phyloP scores from a whole-genome alignment of 2,797 vertebrate species.

The Catostomus latipinnis region DNA sequence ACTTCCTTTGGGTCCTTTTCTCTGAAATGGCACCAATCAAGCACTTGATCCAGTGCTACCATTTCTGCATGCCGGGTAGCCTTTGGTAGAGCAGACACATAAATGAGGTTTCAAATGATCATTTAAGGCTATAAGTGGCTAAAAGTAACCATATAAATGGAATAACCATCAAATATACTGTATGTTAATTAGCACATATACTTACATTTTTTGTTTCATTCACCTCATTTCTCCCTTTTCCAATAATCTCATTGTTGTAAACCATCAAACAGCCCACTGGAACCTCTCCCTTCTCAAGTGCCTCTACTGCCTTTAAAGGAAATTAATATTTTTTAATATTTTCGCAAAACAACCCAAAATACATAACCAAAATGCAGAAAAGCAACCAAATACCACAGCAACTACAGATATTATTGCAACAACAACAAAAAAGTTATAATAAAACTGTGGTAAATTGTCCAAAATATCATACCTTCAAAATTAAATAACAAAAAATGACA shows the following conservation, averaged over 20 bases:
- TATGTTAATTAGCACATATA: slow-evolving; percentile 11
- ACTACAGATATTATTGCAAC: background rate
- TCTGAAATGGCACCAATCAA: slow-evolving; percentile 82
- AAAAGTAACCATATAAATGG: background rate
- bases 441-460: too few species aligned
- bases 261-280: slow-evolving; percentile 96
- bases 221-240: slow-evolving; percentile 89
- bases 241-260: slow-evolving; percentile 80
- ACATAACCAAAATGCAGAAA: background rate
- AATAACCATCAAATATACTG: background rate
- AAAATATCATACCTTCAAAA: too few species aligned
- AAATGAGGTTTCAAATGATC: background rate
- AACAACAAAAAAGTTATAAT: too few species aligned
- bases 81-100: slow-evolving; percentile 66
- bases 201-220: slow-evolving; percentile 95
- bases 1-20: slow-evolving; percentile 67
- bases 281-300: slow-evolving; percentile 87
- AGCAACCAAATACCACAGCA: background rate
- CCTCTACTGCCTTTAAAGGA: slow-evolving; percentile 82
- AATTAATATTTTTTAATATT: background rate
- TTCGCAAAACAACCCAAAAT: background rate
- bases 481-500: background rate
- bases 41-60: slow-evolving; percentile 89
- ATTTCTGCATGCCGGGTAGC: slow-evolving; percentile 96
- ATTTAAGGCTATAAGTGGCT: background rate